These are phyloP conservation scores for Ditylenchus weischeri DNA, from an alignment of 2,888 invertebrate genomes.

Conservation along the genomic window DNA sequence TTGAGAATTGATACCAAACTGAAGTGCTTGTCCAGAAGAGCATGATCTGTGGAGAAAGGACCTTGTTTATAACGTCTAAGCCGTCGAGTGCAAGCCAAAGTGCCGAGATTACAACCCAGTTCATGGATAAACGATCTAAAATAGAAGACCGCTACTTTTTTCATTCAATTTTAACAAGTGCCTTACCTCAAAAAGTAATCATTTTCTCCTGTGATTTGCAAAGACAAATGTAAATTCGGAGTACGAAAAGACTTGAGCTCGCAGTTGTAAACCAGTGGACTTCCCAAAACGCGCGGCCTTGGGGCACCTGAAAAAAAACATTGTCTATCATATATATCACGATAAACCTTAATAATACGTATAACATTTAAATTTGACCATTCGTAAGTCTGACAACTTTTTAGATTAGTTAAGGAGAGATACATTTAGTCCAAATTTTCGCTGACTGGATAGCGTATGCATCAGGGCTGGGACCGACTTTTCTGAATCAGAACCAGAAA, in stretches of 20 bases:
- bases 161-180: slow-evolving; percentile 24
- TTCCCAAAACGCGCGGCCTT: slow-evolving; percentile 26
- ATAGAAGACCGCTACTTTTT: slow-evolving; percentile 57
- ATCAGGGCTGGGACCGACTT: too few species aligned
- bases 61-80: slow-evolving; percentile 80
- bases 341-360: too few species aligned
- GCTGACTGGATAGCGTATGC: too few species aligned
- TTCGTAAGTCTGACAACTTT: not conserved
- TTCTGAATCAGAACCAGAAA: too few species aligned
- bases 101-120: slow-evolving; percentile 75
- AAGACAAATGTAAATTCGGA: slow-evolving; percentile 82
- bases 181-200: slow-evolving; percentile 70
- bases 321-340: too few species aligned
- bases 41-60: slow-evolving; percentile 73
- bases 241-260: slow-evolving; percentile 77
- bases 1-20: slow-evolving; percentile 67
- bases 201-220: slow-evolving; percentile 81
- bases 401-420: too few species aligned
- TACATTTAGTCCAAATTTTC: too few species aligned
- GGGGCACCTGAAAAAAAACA: slow-evolving; percentile 66
- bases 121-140: slow-evolving; percentile 74
- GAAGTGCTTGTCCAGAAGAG: slow-evolving; percentile 81
- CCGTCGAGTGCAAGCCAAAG: slow-evolving; percentile 75
- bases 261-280: slow-evolving; percentile 61
- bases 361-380: not conserved